Evolutionary conservation across 1,140 invertebrate genomes (phyloP).

Genomic region (Samia ricini): DNA sequence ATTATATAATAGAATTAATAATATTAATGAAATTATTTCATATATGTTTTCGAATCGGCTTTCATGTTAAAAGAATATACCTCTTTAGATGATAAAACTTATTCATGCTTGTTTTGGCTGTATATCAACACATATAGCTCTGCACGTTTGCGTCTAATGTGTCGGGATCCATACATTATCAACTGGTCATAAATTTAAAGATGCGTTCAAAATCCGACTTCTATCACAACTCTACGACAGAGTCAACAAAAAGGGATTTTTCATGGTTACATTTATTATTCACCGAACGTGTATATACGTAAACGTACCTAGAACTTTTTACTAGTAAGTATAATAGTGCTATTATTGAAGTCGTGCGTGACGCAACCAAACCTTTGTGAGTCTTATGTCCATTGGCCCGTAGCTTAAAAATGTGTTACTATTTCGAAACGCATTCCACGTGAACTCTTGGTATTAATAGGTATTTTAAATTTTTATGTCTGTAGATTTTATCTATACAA

Average conservation of each 20-base stretch:
- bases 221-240: neutral
- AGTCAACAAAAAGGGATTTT: neutral
- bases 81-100: too few relatives aligned
- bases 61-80: too few relatives aligned
- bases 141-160: too few relatives aligned
- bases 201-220: neutral
- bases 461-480: neutral
- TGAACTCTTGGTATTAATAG: neutral
- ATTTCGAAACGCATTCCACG: neutral
- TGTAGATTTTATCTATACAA: neutral
- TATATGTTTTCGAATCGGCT: too few relatives aligned
- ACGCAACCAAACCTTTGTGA: conserved; percentile 3
- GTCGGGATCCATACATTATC: too few relatives aligned
- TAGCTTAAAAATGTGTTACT: neutral
- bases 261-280: neutral
- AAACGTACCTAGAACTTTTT: neutral
- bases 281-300: neutral
- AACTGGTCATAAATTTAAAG: neutral
- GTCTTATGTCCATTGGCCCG: neutral
- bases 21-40: too few relatives aligned
- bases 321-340: neutral
- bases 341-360: conserved; percentile 3
- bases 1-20: too few relatives aligned
- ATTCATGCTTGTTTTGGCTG: too few relatives aligned
- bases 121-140: too few relatives aligned